phyloP scores from a whole-genome alignment of 2,888 invertebrate species.

The Cosmopolites sordidus region DNA sequence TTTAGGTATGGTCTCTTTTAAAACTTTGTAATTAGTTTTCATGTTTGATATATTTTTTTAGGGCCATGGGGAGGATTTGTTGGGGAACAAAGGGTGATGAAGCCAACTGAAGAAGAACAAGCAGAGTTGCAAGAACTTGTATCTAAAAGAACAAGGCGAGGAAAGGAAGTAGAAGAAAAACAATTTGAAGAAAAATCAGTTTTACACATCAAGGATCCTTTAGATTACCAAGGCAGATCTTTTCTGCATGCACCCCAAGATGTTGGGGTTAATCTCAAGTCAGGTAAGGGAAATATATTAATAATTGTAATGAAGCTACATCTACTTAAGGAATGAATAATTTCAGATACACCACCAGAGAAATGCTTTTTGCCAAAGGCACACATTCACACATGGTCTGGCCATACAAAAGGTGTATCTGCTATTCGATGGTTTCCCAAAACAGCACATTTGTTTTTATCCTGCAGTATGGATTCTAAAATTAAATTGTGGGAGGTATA shows the following conservation, averaged over 20 bases:
- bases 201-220: conserved; percentile 83
- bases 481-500: conserved; percentile 99
- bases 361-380: conserved; percentile 95
- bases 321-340: background rate
- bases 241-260: conserved; percentile 92
- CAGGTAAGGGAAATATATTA: conserved; percentile 38
- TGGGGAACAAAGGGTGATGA: conserved; percentile 83
- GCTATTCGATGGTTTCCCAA: conserved; percentile 92
- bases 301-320: background rate
- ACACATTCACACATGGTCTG: conserved; percentile 93
- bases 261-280: conserved; percentile 82
- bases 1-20: conserved; percentile 50
- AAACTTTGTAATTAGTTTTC: too few species aligned
- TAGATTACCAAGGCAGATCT: conserved; percentile 96
- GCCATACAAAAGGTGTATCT: conserved; percentile 95
- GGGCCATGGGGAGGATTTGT: conserved; percentile 97
- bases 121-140: conserved; percentile 91
- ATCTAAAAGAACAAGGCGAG: conserved; percentile 84
- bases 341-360: conserved; percentile 74
- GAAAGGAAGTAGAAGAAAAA: conserved; percentile 84
- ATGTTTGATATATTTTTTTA: too few species aligned
- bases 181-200: conserved; percentile 93
- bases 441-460: conserved; percentile 90
- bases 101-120: conserved; percentile 90
- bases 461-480: conserved; percentile 94